Conservation (phyloP, 2,113 vertebrate genomes). For the Monarcha castaneiventris region DNA sequence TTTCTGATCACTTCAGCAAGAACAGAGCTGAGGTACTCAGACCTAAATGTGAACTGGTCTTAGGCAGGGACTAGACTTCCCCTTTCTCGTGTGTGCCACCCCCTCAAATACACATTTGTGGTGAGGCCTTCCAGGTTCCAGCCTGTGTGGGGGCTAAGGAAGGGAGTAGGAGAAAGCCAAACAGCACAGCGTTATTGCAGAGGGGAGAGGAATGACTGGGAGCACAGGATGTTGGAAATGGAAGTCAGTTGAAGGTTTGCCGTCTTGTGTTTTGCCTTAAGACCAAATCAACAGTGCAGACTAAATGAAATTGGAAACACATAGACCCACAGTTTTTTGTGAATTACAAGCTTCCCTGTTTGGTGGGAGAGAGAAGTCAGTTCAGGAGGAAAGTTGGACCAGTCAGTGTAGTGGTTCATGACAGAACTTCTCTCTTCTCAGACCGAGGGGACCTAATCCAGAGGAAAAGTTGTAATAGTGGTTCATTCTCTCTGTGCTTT, state of each 20-base stretch:
- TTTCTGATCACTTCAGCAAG: background rate
- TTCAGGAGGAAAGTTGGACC: background rate
- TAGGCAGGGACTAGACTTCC: background rate
- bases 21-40: background rate
- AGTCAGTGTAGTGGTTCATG: background rate
- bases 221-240: background rate
- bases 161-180: background rate
- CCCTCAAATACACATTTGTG: background rate
- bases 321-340: background rate
- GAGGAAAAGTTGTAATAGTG: background rate
- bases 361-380: background rate
- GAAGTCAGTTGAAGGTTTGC: background rate
- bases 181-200: background rate
- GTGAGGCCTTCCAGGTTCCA: background rate
- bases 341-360: background rate
- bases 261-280: background rate
- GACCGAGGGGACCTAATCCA: too few species aligned
- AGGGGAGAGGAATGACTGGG: background rate
- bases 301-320: background rate
- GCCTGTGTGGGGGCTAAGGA: background rate
- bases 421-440: background rate
- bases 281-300: background rate
- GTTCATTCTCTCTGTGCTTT: background rate
- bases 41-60: background rate
- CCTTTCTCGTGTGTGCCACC: background rate